These are phyloP conservation scores for Apoderus coryli DNA, from an alignment of 2,888 invertebrate species.

Conservation along the genomic window DNA sequence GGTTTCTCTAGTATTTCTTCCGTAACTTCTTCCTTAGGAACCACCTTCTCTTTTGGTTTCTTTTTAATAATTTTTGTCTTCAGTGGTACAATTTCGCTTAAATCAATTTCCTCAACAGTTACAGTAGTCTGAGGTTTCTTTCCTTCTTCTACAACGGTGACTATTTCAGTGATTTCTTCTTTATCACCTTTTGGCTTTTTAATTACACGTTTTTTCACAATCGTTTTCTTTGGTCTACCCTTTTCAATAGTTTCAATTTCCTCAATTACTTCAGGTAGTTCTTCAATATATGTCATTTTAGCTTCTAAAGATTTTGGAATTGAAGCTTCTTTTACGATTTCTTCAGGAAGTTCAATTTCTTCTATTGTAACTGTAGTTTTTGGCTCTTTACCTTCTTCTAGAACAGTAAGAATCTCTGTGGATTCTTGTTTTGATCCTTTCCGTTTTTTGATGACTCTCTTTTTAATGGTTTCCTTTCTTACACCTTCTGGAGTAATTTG, in stretches of 20 bases:
- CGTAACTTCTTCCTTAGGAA: constrained; percentile 13
- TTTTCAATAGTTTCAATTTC: constrained; percentile 22
- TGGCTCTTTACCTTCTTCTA: constrained; percentile 32
- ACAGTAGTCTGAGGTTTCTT: constrained; percentile 26
- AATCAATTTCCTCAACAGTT: constrained; percentile 26
- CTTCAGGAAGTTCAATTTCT: constrained; percentile 21
- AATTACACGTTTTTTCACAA: constrained; percentile 21
- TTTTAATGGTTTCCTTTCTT: constrained; percentile 27
- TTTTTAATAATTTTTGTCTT: constrained; percentile 13
- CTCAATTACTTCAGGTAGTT: constrained; percentile 25
- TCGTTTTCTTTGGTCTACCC: constrained; percentile 17
- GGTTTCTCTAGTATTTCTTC: constrained; percentile 18
- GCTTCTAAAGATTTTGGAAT: constrained; percentile 17
- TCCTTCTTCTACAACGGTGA: constrained; percentile 31
- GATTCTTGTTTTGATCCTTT: constrained; percentile 28
- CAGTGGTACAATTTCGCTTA: constrained; percentile 5
- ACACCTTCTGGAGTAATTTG: constrained; percentile 18
- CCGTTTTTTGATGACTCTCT: constrained; percentile 31
- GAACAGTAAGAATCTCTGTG: constrained; percentile 21
- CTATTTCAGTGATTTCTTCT: constrained; percentile 29
- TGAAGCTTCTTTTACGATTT: constrained; percentile 18
- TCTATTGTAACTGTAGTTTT: constrained; percentile 27
- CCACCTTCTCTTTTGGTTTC: constrained; percentile 12
- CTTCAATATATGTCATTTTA: constrained; percentile 17
- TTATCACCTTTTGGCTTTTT: constrained; percentile 31